A percentile compares a stretch with the other conserved stretches of the same genome.
Evolutionary conservation across 2,888 invertebrate species (phyloP).

Genomic region (Torymus texanus): DNA sequence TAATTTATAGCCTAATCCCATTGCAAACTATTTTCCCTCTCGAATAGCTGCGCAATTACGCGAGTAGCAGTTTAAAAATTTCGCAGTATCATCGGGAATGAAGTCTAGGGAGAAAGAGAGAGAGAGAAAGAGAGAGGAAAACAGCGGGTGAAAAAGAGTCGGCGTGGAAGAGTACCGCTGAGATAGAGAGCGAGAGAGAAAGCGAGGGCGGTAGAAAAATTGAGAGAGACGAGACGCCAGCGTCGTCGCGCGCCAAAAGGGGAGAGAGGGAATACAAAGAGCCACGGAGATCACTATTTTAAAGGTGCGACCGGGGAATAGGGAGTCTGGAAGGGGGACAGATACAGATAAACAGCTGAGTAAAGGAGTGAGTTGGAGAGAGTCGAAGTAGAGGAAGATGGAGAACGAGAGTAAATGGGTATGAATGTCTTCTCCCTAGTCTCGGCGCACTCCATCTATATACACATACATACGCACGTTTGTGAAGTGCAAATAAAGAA

Average conservation of each 20-base stretch:
- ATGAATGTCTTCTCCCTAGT: too few species aligned
- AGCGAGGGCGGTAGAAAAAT: neutral
- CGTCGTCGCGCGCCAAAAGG: neutral
- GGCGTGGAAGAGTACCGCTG: conserved; percentile 1
- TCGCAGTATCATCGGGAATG: neutral
- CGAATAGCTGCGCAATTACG: conserved; percentile 31
- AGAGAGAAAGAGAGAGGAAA: neutral
- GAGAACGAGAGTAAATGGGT: too few species aligned
- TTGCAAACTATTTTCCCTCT: conserved; percentile 44
- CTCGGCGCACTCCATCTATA: too few species aligned
- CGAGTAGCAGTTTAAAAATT: conserved; percentile 45
- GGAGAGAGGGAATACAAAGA: neutral
- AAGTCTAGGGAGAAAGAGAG: neutral
- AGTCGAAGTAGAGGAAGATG: too few species aligned
- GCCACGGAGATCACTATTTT: conserved; percentile 21
- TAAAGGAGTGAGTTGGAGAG: too few species aligned
- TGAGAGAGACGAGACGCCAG: neutral
- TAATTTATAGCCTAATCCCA: conserved; percentile 50
- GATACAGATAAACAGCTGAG: neutral
- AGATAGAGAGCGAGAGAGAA: neutral
- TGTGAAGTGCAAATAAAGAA: too few species aligned
- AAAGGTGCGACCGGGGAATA: conserved; percentile 20
- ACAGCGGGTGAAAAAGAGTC: neutral
- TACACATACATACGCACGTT: too few species aligned
- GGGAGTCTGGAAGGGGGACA: conserved; percentile 20